A percentile compares a stretch with the other conserved stretches of the same genome.
Evolutionary conservation across 1,140 invertebrate species (phyloP).

Genomic region (Cecropterus lyciades): DNA sequence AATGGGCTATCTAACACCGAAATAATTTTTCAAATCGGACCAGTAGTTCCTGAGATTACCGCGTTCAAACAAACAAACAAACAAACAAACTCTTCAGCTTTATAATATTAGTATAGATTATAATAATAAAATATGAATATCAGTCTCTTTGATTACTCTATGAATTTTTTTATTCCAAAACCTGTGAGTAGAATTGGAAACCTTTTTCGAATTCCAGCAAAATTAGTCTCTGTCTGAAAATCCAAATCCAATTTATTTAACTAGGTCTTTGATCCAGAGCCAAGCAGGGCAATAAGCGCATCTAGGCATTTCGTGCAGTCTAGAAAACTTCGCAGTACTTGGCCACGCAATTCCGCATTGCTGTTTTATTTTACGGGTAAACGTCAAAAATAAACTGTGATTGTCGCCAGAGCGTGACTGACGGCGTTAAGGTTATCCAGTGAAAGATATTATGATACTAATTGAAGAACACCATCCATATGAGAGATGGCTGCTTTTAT

Average conservation of each 20-base stretch:
- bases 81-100: too few relatives aligned
- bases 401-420: slow-evolving; percentile 35
- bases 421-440: slow-evolving; percentile 30
- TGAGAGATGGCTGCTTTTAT: too few relatives aligned
- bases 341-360: slow-evolving; percentile 12
- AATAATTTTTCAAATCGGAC: too few relatives aligned
- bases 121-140: too few relatives aligned
- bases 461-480: too few relatives aligned
- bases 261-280: slow-evolving; percentile 8
- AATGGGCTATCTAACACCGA: too few relatives aligned
- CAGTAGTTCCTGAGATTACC: too few relatives aligned
- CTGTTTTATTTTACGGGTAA: slow-evolving; percentile 36
- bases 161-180: too few relatives aligned
- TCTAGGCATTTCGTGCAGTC: not conserved
- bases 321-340: slow-evolving; percentile 7
- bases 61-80: too few relatives aligned
- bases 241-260: not conserved
- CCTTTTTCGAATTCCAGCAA: not conserved
- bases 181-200: not conserved
- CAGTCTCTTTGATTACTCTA: too few relatives aligned
- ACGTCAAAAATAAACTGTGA: slow-evolving; percentile 33
- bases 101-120: too few relatives aligned
- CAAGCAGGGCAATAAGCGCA: not conserved
- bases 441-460: not conserved
- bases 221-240: not conserved